Evolutionary conservation across 1,140 invertebrate species (phyloP).

Genomic region (Trichonephila inaurata): DNA sequence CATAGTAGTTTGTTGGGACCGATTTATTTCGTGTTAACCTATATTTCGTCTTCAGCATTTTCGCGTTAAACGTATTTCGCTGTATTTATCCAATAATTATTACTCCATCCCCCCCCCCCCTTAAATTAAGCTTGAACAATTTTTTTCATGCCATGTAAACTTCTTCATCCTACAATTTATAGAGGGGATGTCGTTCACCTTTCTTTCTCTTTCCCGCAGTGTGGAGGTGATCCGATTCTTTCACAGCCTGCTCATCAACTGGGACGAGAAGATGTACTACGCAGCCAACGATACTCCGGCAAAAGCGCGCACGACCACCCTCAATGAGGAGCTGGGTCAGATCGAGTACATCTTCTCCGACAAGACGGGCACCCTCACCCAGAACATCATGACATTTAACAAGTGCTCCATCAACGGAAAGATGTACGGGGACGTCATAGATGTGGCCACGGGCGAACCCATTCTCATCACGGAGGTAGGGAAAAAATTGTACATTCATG

Average conservation of each 20-base stretch:
- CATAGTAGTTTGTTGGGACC: too few relatives aligned
- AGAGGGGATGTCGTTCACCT: too few relatives aligned
- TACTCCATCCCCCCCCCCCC: too few relatives aligned
- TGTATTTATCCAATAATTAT: too few relatives aligned
- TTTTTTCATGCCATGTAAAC: too few relatives aligned
- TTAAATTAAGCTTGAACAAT: too few relatives aligned
- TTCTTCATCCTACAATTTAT: too few relatives aligned
- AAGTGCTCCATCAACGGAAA: slow-evolving; percentile 97
- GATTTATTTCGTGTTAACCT: too few relatives aligned
- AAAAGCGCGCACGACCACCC: slow-evolving; percentile 97
- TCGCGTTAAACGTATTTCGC: too few relatives aligned
- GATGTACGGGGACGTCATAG: slow-evolving; percentile 95
- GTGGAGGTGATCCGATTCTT: slow-evolving; percentile 97
- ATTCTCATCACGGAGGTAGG: slow-evolving; percentile 91
- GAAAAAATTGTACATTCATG: too few relatives aligned
- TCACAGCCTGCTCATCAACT: slow-evolving; percentile 98
- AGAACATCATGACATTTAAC: slow-evolving; percentile 99
- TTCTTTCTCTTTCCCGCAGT: slow-evolving; percentile 81
- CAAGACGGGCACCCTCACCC: slow-evolving; percentile 99
- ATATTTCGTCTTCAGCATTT: too few relatives aligned
- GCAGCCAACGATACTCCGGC: slow-evolving; percentile 88
- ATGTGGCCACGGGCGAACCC: slow-evolving; percentile 91
- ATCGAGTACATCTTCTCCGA: slow-evolving; percentile 99
- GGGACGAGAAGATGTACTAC: slow-evolving; percentile 95
- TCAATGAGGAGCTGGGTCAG: slow-evolving; percentile 99